Conservation (phyloP, 2,888 invertebrate species). For the Camponotus fellah region DNA sequence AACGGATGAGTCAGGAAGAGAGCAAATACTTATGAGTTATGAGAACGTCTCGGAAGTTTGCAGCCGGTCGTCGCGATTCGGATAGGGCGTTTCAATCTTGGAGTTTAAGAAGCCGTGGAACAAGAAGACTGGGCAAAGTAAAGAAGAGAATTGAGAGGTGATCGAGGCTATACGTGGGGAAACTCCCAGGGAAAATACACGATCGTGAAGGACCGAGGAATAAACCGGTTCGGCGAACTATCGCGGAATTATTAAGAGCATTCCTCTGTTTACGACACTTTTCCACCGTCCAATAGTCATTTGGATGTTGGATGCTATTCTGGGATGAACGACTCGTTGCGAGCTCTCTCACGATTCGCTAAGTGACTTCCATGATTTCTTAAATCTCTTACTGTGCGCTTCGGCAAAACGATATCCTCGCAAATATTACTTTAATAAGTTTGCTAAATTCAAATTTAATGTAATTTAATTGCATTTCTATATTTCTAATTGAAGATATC, state of each 20-base stretch:
- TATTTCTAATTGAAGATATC: neutral
- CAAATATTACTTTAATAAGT: neutral
- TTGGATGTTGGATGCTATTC: neutral
- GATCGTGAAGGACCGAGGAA: neutral
- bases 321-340: constrained; percentile 29
- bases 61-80: constrained; percentile 53
- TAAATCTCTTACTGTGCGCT: neutral
- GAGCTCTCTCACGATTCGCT: constrained; percentile 41
- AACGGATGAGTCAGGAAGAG: constrained; percentile 22
- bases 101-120: constrained; percentile 56
- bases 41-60: constrained; percentile 63
- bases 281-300: neutral
- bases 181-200: constrained; percentile 43
- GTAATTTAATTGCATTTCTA: neutral
- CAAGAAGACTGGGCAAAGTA: constrained; percentile 1
- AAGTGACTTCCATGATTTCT: constrained; percentile 46
- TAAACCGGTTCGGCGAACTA: constrained; percentile 35
- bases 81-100: constrained; percentile 52
- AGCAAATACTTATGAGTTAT: constrained; percentile 62
- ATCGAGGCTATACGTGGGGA: constrained; percentile 39
- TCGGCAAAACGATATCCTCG: neutral
- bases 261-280: constrained; percentile 64
- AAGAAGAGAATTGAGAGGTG: constrained; percentile 40
- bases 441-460: neutral
- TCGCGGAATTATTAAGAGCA: constrained; percentile 73